A percentile compares a stretch with the other conserved stretches of the same genome.
phyloP scores from a whole-genome alignment of 2,113 vertebrate genomes.

The Macquaria ambigua region DNA sequence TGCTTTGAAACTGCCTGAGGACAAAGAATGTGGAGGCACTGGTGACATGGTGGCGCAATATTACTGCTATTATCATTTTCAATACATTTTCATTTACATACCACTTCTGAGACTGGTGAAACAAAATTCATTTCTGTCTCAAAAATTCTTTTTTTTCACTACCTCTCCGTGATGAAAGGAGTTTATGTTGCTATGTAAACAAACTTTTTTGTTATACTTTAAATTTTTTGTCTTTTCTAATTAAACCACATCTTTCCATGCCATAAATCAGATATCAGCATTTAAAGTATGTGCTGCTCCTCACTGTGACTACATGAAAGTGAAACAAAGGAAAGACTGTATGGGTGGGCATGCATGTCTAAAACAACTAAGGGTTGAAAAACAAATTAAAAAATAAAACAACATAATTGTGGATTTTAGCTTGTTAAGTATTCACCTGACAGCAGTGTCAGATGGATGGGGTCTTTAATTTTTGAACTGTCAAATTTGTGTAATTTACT shows the following conservation, averaged over 20 bases:
- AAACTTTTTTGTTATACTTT: background rate
- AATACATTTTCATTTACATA: conserved; percentile 60
- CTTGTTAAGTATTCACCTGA: conserved; percentile 55
- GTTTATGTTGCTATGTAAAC: background rate
- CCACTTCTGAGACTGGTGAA: conserved; percentile 11
- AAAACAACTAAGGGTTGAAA: background rate
- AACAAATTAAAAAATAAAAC: conserved; percentile 6
- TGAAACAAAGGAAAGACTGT: background rate
- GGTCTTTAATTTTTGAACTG: conserved; percentile 55
- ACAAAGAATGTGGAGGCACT: conserved; percentile 62
- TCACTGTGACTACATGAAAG: background rate
- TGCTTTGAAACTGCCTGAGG: conserved; percentile 71
- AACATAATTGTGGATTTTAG: conserved; percentile 47
- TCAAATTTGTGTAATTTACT: conserved; percentile 74
- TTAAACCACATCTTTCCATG: background rate
- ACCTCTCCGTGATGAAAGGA: conserved; percentile 10
- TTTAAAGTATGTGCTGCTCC: background rate
- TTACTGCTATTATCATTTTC: conserved; percentile 60
- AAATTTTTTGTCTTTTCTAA: background rate
- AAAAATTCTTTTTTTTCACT: background rate
- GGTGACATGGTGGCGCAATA: conserved; percentile 65
- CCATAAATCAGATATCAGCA: background rate
- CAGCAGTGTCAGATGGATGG: conserved; percentile 48
- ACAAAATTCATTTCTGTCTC: conserved; percentile 35
- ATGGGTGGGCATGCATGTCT: background rate